Conservation (phyloP, 2,888 invertebrate species). For the Caprella mutica region DNA sequence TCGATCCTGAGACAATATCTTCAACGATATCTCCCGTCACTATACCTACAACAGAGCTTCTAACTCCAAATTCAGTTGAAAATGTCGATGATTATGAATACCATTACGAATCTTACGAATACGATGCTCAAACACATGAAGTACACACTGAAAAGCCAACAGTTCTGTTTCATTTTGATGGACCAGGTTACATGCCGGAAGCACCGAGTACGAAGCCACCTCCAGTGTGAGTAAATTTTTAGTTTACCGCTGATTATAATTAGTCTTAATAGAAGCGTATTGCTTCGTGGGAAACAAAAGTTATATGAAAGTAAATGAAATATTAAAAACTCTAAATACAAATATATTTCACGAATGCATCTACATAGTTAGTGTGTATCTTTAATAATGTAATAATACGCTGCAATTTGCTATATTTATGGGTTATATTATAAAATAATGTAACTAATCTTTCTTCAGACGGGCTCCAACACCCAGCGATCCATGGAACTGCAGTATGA, state of each 20-base stretch:
- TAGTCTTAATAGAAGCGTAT: background rate
- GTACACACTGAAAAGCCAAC: constrained; percentile 27
- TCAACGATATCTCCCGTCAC: background rate
- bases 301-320: background rate
- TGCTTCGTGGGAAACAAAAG: background rate
- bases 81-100: constrained; percentile 16
- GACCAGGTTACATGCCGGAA: constrained; percentile 27
- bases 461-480: constrained; percentile 27
- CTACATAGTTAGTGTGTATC: constrained; percentile 6
- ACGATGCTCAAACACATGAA: constrained; percentile 9
- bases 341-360: background rate
- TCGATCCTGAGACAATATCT: background rate
- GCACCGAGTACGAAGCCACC: constrained; percentile 21
- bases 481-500: constrained; percentile 27
- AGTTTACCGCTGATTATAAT: background rate
- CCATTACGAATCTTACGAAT: constrained; percentile 13
- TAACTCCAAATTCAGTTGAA: background rate
- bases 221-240: constrained; percentile 20
- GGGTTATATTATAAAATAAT: background rate
- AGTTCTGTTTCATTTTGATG: constrained; percentile 28
- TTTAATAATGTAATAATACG: background rate
- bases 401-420: background rate
- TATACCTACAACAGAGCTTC: too few relatives aligned
- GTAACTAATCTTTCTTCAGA: constrained; percentile 10
- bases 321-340: constrained; percentile 1